phyloP scores from a whole-genome alignment of 2,888 invertebrate genomes.

The Machimus rusticus region DNA sequence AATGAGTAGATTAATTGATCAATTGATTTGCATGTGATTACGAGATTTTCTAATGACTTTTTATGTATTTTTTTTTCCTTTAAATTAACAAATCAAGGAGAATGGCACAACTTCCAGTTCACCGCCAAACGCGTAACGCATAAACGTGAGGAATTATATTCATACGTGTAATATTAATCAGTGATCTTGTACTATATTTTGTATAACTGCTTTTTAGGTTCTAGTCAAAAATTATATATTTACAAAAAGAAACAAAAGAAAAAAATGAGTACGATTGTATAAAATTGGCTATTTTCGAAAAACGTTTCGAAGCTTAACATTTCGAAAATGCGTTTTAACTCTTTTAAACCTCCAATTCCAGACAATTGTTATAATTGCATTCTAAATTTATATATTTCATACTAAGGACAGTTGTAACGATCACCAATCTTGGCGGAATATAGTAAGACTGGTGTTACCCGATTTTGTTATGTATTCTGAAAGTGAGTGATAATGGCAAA shows the following conservation, averaged over 20 bases:
- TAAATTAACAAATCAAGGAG: constrained; percentile 27
- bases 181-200: constrained; percentile 37
- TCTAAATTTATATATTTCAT: neutral
- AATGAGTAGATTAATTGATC: constrained; percentile 30
- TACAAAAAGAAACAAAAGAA: constrained; percentile 19
- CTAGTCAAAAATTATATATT: constrained; percentile 38
- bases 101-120: constrained; percentile 24
- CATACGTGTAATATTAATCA: constrained; percentile 30
- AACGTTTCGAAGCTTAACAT: neutral
- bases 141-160: constrained; percentile 3
- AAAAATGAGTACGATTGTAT: neutral
- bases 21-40: constrained; percentile 36
- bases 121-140: constrained; percentile 17
- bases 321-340: constrained; percentile 3
- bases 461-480: neutral
- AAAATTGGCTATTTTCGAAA: neutral
- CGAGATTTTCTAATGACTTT: constrained; percentile 33
- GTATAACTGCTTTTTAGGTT: constrained; percentile 38
- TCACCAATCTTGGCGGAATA: neutral
- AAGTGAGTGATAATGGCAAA: neutral
- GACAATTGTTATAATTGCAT: neutral
- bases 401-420: neutral
- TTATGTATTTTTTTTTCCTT: constrained; percentile 12
- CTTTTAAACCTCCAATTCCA: neutral
- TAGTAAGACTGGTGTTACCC: neutral